Conservation (phyloP, 2,113 vertebrate species). For the Oncorhynchus clarkii region DNA sequence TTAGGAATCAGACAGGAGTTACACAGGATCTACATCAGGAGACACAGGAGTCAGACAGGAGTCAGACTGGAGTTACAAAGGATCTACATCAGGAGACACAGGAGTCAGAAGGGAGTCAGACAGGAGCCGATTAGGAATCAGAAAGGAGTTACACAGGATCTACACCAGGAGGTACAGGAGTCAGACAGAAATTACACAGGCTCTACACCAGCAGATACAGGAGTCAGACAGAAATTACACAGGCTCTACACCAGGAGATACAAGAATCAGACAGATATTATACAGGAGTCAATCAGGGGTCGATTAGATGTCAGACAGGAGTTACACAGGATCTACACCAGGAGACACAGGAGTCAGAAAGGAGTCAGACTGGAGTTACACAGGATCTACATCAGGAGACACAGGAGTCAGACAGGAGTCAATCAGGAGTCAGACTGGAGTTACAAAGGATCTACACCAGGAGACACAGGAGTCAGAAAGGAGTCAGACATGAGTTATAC, state of each 20-base stretch:
- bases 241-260: background rate
- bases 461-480: too few relatives aligned
- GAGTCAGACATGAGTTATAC: too few relatives aligned
- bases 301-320: slow-evolving; percentile 12
- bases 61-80: slow-evolving; percentile 61
- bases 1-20: too few relatives aligned
- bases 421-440: too few relatives aligned
- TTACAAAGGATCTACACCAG: too few relatives aligned
- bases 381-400: too few relatives aligned
- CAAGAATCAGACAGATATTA: background rate
- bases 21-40: too few relatives aligned
- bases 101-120: too few relatives aligned
- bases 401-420: too few relatives aligned
- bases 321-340: slow-evolving; percentile 69
- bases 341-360: background rate
- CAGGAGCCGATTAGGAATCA: too few relatives aligned
- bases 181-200: slow-evolving; percentile 15
- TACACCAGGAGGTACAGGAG: slow-evolving; percentile 42
- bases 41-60: too few relatives aligned
- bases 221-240: background rate
- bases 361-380: background rate
- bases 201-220: slow-evolving; percentile 68
- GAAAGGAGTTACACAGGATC: slow-evolving; percentile 62
- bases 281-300: background rate
- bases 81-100: slow-evolving; percentile 68